These are phyloP conservation scores for Lemur catta DNA, from an alignment of 2,797 vertebrate genomes.

Conservation along the genomic window DNA sequence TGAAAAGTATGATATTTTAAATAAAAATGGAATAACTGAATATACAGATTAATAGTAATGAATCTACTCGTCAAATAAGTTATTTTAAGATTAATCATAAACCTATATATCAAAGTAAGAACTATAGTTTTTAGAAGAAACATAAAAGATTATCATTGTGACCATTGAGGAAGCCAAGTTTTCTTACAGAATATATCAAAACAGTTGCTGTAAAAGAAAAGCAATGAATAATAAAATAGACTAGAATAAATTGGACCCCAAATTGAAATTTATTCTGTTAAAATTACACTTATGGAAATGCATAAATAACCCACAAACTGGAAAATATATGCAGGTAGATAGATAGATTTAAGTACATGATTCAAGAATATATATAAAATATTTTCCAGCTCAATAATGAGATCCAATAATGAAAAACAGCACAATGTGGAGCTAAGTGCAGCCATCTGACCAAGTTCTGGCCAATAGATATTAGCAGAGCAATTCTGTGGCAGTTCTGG, in stretches of 20 bases:
- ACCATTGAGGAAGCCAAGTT: neutral
- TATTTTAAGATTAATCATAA: neutral
- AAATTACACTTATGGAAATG: neutral
- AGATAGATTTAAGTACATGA: neutral
- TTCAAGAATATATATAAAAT: neutral
- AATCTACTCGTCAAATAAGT: neutral
- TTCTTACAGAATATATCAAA: neutral
- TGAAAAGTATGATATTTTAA: neutral
- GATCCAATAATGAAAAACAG: neutral
- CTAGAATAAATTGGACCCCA: neutral
- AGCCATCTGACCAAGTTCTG: neutral
- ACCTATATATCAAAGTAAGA: neutral
- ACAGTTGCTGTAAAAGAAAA: neutral
- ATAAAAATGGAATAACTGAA: neutral
- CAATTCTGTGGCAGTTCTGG: no score
- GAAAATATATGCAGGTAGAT: neutral
- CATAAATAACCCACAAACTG: neutral
- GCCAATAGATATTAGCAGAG: neutral
- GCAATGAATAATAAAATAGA: neutral
- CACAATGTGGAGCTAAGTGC: no score
- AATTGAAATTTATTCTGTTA: neutral
- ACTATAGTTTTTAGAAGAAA: neutral
- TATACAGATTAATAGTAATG: neutral
- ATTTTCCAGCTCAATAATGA: neutral
- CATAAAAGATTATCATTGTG: neutral